These are phyloP conservation scores for Monopis laevigella DNA, from an alignment of 2,888 invertebrate genomes.

Conservation along the genomic window DNA sequence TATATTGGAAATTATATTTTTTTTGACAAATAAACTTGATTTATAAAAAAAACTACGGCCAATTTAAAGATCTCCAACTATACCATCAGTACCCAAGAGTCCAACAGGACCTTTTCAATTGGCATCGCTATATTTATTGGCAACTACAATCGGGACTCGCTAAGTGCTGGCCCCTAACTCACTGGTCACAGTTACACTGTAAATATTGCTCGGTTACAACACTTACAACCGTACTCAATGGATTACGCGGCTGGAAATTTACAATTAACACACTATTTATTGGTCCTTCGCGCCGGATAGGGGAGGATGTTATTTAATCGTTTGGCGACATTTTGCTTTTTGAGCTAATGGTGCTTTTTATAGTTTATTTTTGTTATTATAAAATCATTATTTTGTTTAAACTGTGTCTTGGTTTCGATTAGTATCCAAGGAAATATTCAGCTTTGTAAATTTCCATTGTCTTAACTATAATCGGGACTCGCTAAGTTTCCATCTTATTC, in stretches of 20 bases:
- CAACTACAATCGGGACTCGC: conserved; percentile 21
- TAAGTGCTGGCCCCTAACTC: conserved; percentile 20
- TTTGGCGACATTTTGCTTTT: conserved; percentile 9
- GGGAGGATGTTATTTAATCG: not conserved
- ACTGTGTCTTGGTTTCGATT: no score
- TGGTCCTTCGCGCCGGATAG: conserved; percentile 10
- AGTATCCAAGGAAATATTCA: no score
- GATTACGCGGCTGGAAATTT: conserved; percentile 15
- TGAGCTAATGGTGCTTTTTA: no score
- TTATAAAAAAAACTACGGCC: no score
- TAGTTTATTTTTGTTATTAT: no score
- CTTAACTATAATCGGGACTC: no score
- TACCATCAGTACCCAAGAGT: not conserved
- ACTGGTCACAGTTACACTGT: conserved; percentile 18
- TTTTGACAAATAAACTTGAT: no score
- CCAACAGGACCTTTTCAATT: conserved; percentile 22
- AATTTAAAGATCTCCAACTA: no score
- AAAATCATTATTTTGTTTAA: no score
- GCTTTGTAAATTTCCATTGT: no score
- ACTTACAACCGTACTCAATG: conserved; percentile 16
- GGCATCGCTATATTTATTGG: conserved; percentile 21
- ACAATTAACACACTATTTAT: conserved; percentile 16
- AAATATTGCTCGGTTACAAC: conserved; percentile 14
- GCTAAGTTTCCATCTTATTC: no score
- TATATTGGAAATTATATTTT: no score